phyloP scores from a whole-genome alignment of 2,797 vertebrate genomes.

The Chelonia mydas region DNA sequence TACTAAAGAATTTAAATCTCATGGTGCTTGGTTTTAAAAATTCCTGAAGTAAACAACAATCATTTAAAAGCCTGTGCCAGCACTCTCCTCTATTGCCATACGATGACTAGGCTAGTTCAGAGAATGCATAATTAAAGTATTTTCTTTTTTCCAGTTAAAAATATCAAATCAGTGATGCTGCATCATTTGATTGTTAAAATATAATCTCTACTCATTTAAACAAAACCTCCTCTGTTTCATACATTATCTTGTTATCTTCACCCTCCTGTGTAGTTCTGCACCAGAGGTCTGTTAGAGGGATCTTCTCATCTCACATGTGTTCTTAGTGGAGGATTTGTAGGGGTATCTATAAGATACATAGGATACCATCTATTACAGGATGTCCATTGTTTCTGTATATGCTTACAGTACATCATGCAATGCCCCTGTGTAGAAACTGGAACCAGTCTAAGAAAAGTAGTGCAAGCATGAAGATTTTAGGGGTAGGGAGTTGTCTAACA shows the following conservation, averaged over 20 bases:
- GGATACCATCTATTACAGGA: background rate
- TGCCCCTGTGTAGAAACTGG: background rate
- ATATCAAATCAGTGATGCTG: background rate
- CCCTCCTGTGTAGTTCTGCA: background rate
- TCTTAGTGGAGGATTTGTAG: slow-evolving; percentile 85
- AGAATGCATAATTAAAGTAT: background rate
- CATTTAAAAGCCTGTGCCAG: slow-evolving; percentile 70
- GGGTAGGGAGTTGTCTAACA: background rate
- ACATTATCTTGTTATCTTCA: background rate
- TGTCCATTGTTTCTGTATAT: background rate
- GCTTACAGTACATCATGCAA: background rate
- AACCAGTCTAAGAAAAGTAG: background rate
- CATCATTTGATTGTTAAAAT: slow-evolving; percentile 20
- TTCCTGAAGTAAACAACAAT: slow-evolving; percentile 47
- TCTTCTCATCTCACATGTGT: slow-evolving; percentile 82
- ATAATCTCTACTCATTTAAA: background rate
- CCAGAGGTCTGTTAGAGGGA: background rate
- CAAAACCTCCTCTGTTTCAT: background rate
- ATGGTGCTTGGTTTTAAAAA: slow-evolving; percentile 58
- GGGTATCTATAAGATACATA: slow-evolving; percentile 80
- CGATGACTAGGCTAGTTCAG: slow-evolving; percentile 35
- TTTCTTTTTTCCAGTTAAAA: slow-evolving; percentile 19
- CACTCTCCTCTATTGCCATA: slow-evolving; percentile 5
- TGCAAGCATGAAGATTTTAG: background rate
- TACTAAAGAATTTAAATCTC: slow-evolving; percentile 10